Percentiles rank a stretch among this genome's conserved stretches.
Conservation (phyloP, 2,797 vertebrate species). For the Xenops minutus region DNA sequence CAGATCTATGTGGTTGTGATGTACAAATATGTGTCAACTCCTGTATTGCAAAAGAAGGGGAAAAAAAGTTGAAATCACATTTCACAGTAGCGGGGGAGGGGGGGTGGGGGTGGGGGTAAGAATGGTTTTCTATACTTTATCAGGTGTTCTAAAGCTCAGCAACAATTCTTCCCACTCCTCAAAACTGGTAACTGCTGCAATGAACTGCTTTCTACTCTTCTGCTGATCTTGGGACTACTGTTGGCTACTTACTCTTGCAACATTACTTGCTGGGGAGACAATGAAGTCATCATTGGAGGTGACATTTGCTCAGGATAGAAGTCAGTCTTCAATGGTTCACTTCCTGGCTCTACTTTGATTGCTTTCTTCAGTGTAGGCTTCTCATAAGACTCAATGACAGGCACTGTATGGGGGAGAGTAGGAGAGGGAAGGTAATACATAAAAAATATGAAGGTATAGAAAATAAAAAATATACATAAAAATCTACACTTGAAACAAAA, state of each 20-base stretch:
- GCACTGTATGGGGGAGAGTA: slow-evolving; percentile 44
- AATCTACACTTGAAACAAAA: neutral
- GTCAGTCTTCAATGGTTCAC: slow-evolving; percentile 79
- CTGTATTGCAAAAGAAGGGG: neutral
- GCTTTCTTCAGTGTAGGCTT: slow-evolving; percentile 82
- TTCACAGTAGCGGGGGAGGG: neutral
- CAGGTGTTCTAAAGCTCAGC: neutral
- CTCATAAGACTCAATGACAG: slow-evolving; percentile 79
- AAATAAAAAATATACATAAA: neutral
- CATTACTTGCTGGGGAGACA: slow-evolving; percentile 78
- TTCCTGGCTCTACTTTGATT: slow-evolving; percentile 88
- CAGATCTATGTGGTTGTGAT: neutral
- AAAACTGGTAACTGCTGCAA: neutral
- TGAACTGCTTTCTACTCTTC: neutral
- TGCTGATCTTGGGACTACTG: neutral
- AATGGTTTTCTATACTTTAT: neutral
- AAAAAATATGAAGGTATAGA: neutral
- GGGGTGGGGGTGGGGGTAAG: neutral
- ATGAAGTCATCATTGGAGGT: slow-evolving; percentile 84
- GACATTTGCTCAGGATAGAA: slow-evolving; percentile 86
- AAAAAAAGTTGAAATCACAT: neutral
- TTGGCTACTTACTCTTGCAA: slow-evolving; percentile 86
- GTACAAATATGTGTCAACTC: neutral
- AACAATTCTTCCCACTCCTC: neutral
- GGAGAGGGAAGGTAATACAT: slow-evolving; percentile 19